Evolutionary conservation across 2,113 vertebrate genomes (phyloP).

Genomic region (Gasterosteus aculeatus): DNA sequence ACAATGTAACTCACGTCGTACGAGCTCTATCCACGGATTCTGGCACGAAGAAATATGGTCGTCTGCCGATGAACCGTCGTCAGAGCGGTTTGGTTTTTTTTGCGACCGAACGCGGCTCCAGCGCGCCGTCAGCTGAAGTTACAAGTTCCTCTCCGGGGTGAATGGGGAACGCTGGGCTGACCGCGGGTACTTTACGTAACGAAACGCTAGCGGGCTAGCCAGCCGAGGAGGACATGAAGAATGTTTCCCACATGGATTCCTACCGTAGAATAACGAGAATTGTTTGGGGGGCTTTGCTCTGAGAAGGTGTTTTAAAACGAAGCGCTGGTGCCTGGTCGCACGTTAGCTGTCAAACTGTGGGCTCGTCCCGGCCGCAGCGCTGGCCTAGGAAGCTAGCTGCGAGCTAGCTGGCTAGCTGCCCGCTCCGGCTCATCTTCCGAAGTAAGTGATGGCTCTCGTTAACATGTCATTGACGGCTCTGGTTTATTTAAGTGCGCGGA

Average conservation of each 20-base stretch:
- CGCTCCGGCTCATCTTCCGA: conserved; percentile 42
- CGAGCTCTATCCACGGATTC: not conserved
- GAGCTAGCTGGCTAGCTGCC: conserved; percentile 42
- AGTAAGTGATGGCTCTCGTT: conserved; percentile 53
- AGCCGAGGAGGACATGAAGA: conserved; percentile 17
- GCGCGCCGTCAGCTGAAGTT: conserved; percentile 41
- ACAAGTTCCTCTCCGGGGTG: conserved; percentile 58
- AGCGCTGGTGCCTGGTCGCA: not conserved
- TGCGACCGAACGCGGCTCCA: not conserved
- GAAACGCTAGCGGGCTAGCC: not conserved
- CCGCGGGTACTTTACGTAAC: conserved; percentile 17
- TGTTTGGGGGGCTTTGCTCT: not conserved
- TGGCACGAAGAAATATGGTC: not conserved
- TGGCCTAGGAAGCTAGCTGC: conserved; percentile 65
- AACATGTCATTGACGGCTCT: not conserved
- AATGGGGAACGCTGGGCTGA: conserved; percentile 43
- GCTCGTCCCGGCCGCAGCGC: conserved; percentile 47
- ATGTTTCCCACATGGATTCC: not conserved
- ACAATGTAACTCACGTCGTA: conserved; percentile 18
- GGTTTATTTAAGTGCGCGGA: not conserved
- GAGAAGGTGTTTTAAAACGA: not conserved
- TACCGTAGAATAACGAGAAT: not conserved
- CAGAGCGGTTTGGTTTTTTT: not conserved
- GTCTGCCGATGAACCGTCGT: not conserved
- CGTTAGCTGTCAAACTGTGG: conserved; percentile 28